Evolutionary conservation across 2,888 invertebrate species (phyloP), one percentile per base, ranked within the genome.

Genomic region (Augiades crinisus): DNA sequence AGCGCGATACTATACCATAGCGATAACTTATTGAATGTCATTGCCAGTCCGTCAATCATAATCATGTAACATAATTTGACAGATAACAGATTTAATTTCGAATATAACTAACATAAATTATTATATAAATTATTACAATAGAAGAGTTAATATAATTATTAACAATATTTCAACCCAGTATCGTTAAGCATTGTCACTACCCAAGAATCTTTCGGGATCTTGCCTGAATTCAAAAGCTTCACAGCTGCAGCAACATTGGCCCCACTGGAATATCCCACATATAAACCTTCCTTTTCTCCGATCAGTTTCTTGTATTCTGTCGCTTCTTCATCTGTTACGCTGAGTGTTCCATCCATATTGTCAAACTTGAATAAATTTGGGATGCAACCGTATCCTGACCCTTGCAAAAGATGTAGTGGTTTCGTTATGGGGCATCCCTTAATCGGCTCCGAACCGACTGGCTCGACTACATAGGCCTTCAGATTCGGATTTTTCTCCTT

Each of bases 231-330:
- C 53, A 89, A 56, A 27, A 89, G 67, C 45, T 81, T 78, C 4
- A n/a, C n/a, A n/a, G n/a, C n/a, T n/a, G n/a, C n/a, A n/a, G n/a
- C n/a, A n/a, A n/a, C n/a, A n/a, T n/a, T 88, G 1, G 87, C 88
- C 0, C 78, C 89, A 47, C 87, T 87, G 4, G 88, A 87, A 59
- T 85, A 89, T 3, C 88, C 88, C 22, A 87, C 83, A 56, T 75
- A 89, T 53, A 89, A 53, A 12, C 88, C 88, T 57, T n/a, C n/a
- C n/a, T n/a, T n/a, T n/a, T n/a, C n/a, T n/a, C n/a, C n/a, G n/a
- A n/a, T n/a, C n/a, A n/a, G n/a, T n/a, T n/a, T n/a, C n/a, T n/a
- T n/a, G n/a, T n/a, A n/a, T n/a, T n/a, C n/a, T n/a, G n/a, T n/a
- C 1, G 79, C 66, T 54, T 89, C 88, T 46, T 85, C 85, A 47